Evolutionary conservation across 2,113 vertebrate species (phyloP).

Genomic region (Australoheros scitulus): DNA sequence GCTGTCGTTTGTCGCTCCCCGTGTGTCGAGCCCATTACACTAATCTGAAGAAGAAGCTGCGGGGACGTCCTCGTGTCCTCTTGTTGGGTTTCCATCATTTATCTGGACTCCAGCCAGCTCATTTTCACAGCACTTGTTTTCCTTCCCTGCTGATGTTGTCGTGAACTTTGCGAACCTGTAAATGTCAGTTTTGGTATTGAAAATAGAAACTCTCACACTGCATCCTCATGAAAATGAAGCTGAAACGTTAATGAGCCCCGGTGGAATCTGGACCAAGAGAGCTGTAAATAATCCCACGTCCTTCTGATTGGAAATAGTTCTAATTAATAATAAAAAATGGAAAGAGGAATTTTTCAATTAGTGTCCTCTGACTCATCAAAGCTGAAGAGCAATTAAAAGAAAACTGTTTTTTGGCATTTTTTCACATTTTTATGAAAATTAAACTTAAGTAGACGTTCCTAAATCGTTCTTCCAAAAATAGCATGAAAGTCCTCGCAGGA

Average conservation of each 20-base stretch:
- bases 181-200: background rate
- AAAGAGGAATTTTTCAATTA: background rate
- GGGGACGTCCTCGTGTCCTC: background rate
- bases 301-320: background rate
- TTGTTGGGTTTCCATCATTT: slow-evolving; percentile 27
- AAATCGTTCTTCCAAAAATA: slow-evolving; percentile 32
- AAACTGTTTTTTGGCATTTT: slow-evolving; percentile 22
- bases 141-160: background rate
- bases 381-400: background rate
- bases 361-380: background rate
- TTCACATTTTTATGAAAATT: slow-evolving; percentile 33
- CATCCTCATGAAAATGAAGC: background rate
- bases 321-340: background rate
- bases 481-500: slow-evolving; percentile 31
- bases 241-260: background rate
- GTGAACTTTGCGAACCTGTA: slow-evolving; percentile 27
- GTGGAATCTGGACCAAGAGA: background rate
- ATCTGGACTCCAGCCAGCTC: slow-evolving; percentile 1
- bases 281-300: background rate
- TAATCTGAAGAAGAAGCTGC: background rate
- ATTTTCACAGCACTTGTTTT: slow-evolving; percentile 8
- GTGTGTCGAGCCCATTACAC: too few relatives aligned
- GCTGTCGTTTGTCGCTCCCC: too few relatives aligned
- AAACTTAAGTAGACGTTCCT: slow-evolving; percentile 6
- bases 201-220: background rate